Base-by-base conservation (phyloP, 2,888 invertebrate genomes). In the Cryptocephalus primarius region DNA sequence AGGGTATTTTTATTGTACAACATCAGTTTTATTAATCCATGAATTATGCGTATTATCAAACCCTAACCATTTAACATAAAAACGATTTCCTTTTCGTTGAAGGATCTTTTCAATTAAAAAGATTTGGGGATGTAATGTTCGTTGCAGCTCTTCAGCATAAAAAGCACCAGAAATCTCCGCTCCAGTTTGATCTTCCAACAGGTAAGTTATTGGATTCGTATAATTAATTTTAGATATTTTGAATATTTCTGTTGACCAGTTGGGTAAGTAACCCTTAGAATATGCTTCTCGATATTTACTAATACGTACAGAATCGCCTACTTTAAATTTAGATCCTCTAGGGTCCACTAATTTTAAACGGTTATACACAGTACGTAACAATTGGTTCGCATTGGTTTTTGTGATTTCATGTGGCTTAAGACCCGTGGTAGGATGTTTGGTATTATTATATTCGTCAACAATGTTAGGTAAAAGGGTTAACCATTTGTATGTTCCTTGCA, bases 231-330 rank as follows among this genome's bases (percentile, higher is more conserved):
- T 53, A 31, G 4, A 40, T 31, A 67, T 54, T 41, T 48, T 60
- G 48, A 66, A 69, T 39, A 67, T 51, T 51, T 68, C 65, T 1
- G 58, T 61, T 1, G 61, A 51, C 63, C 64, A 67, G 44, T 62
- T 63, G 0, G 63, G 60, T 2, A 56, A 58, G 43, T 64, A 68
- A 4, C 61, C 60, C 55, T 66, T 66, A n/a, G 56, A 57, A 52
- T 65, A 65, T 8, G 57, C 40, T n/a, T 48, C 46, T 49, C 61
- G 60, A 22, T 52, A 47, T 48, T 63, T 64, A 42, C 55, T 57
- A 9, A 67, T 56, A 10, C 64, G 49, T 2, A 66, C 65, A 40
- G 53, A 22, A 33, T 48, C 48, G 8, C 48, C 46, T 22, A 46
- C 31, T 46, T 48, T 51, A 45, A 57, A 50, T 51, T 55, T 44